Base-by-base conservation (phyloP, 2,113 vertebrate genomes). In the Scomber japonicus region DNA sequence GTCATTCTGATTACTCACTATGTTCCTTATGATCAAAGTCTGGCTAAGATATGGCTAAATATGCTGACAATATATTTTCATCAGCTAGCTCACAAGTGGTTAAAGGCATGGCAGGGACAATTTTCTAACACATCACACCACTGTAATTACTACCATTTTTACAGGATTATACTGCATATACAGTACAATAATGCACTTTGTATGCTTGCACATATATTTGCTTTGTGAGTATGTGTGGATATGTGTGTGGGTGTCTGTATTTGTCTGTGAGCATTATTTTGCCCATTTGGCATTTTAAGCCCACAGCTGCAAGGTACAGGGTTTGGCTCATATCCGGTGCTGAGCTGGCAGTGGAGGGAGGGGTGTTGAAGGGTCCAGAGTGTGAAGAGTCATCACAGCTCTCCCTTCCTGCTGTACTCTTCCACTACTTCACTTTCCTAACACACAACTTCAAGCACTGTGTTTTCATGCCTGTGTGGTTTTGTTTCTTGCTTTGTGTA, bases 251-350 rank as follows among this genome's bases (percentile, higher is more conserved):
- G 51, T 85, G 80, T 80, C 55, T 82, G 66, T 8, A 63, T 31
- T 4, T 50, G 61, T 80, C 60, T 78, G 15, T 21, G 56, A 44
- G 69, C 67, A 68, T 89, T 85, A 83, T 74, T 87, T 80, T 84
- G 56, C 53, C 71, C 71, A 69, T 88, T 56, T 81, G 87, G 83
- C 80, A 68, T 86, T 86, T 81, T 78, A 53, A 81, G 16, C 66
- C 46, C 68, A 69, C 85, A 89, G 89, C 85, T 91, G 87, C 78
- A 85, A 77, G 67, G 82, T 59, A 75, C 83, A 73, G 50, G 73
- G 83, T 65, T 88, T 89, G 81, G 82, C 80, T 86, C 87, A 76
- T 78, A 89, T 91, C 87, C 60, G 48, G 46, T 85, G 86, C 82
- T 84, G 85, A 93, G 88, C 71, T 86, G 81, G 88, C 88, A 87